Evolutionary conservation across 1,140 invertebrate genomes (phyloP).

Genomic region (Paraescarpia echinospica): DNA sequence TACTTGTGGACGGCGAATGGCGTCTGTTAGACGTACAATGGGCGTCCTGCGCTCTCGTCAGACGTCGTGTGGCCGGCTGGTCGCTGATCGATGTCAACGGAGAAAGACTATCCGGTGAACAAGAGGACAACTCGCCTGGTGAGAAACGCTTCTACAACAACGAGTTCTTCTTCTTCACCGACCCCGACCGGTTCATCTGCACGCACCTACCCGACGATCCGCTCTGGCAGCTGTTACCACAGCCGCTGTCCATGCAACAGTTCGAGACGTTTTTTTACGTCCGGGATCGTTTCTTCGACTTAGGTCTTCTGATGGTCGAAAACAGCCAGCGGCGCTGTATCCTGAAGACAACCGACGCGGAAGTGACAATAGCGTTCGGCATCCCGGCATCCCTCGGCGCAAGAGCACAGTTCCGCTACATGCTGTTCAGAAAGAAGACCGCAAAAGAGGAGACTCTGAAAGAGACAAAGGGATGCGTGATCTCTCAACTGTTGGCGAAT

Average conservation of each 20-base stretch:
- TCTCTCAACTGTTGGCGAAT: background rate
- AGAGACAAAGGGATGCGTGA: constrained; percentile 22
- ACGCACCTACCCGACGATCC: constrained; percentile 51
- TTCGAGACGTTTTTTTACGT: constrained; percentile 43
- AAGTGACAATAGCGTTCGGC: constrained; percentile 43
- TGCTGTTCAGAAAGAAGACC: constrained; percentile 40
- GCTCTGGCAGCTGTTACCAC: constrained; percentile 47
- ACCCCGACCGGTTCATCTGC: constrained; percentile 49
- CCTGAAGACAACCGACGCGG: constrained; percentile 40
- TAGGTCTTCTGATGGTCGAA: constrained; percentile 36
- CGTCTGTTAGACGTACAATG: constrained; percentile 53
- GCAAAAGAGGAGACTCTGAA: constrained; percentile 27
- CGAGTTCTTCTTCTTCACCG: constrained; percentile 54
- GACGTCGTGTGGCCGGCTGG: constrained; percentile 47
- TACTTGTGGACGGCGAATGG: constrained; percentile 49
- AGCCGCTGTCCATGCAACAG: constrained; percentile 34
- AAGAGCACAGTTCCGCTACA: constrained; percentile 47
- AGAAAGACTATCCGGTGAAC: constrained; percentile 39
- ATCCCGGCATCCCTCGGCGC: constrained; percentile 39
- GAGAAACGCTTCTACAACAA: constrained; percentile 47
- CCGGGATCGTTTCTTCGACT: constrained; percentile 48
- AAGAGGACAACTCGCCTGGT: constrained; percentile 35
- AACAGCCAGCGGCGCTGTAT: constrained; percentile 40
- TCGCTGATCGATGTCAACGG: constrained; percentile 47
- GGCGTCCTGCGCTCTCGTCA: constrained; percentile 51